Conservation (phyloP, 2,888 invertebrate species). For the Orthosia gothica region DNA sequence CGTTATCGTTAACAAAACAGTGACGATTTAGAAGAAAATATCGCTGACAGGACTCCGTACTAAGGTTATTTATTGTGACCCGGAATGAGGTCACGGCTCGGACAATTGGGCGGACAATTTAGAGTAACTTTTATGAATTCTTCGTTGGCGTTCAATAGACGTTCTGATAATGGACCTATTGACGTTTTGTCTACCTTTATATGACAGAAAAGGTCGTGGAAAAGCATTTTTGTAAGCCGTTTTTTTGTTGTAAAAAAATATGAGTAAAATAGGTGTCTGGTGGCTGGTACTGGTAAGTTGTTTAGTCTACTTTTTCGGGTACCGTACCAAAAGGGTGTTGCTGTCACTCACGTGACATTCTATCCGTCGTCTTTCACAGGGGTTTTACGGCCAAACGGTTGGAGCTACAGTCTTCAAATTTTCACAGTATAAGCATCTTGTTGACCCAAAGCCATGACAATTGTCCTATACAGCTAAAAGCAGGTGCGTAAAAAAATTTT, state of each 20-base stretch:
- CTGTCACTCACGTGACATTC: no score
- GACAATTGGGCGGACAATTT: conserved; percentile 57
- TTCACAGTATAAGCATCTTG: no score
- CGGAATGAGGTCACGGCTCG: conserved; percentile 55
- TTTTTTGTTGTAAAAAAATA: conserved; percentile 20
- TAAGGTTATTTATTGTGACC: conserved; percentile 53
- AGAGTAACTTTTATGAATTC: conserved; percentile 59
- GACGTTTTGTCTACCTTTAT: conserved; percentile 60
- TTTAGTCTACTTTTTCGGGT: neutral
- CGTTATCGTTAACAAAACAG: conserved; percentile 60
- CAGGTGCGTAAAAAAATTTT: no score
- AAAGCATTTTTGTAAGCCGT: conserved; percentile 18
- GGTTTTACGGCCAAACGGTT: no score
- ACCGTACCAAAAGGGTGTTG: no score
- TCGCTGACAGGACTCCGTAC: conserved; percentile 48
- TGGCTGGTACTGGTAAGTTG: no score
- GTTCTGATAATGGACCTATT: conserved; percentile 60
- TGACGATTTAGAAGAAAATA: conserved; percentile 64
- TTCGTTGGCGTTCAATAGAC: conserved; percentile 39
- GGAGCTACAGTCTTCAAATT: no score
- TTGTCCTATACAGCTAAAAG: no score
- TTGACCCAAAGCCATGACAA: no score
- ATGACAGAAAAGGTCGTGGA: conserved; percentile 35
- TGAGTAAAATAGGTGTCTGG: neutral
- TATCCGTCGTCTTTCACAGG: no score